Conservation (phyloP, 2,888 invertebrate genomes). For the Girardia tigrina region DNA sequence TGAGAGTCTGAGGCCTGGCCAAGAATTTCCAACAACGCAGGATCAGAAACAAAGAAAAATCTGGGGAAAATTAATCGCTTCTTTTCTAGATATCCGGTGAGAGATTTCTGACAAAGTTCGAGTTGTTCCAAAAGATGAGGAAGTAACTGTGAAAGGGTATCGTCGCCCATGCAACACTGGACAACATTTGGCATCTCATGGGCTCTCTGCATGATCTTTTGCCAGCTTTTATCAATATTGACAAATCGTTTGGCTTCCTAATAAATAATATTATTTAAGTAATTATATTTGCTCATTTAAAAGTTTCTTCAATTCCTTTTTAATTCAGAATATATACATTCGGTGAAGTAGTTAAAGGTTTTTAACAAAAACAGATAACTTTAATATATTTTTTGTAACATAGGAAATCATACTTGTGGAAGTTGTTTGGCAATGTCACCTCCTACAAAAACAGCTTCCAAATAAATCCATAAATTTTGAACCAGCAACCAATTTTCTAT, state of each 20-base stretch:
- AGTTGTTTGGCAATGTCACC: slow-evolving; percentile 93
- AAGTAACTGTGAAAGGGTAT: slow-evolving; percentile 71
- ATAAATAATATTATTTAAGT: no score
- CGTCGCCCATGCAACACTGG: slow-evolving; percentile 86
- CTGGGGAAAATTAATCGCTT: slow-evolving; percentile 50
- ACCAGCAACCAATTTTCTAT: slow-evolving; percentile 89
- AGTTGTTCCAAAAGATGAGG: slow-evolving; percentile 88
- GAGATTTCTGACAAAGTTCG: slow-evolving; percentile 85
- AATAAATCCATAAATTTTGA: slow-evolving; percentile 94
- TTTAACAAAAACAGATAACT: not conserved
- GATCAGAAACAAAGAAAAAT: slow-evolving; percentile 52
- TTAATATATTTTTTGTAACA: not conserved
- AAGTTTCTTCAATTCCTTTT: no score
- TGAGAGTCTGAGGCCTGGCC: slow-evolving; percentile 52
- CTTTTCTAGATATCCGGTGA: slow-evolving; percentile 61
- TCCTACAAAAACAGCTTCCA: slow-evolving; percentile 91
- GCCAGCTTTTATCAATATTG: slow-evolving; percentile 94
- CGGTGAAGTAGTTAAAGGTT: not conserved
- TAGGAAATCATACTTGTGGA: slow-evolving; percentile 54
- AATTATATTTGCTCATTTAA: no score
- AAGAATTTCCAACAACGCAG: slow-evolving; percentile 50
- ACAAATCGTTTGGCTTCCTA: slow-evolving; percentile 57
- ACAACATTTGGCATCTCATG: slow-evolving; percentile 91
- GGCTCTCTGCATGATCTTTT: slow-evolving; percentile 87
- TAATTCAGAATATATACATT: no score